phyloP scores from a whole-genome alignment of 2,113 vertebrate species.

The Neodon shergylaensis region DNA sequence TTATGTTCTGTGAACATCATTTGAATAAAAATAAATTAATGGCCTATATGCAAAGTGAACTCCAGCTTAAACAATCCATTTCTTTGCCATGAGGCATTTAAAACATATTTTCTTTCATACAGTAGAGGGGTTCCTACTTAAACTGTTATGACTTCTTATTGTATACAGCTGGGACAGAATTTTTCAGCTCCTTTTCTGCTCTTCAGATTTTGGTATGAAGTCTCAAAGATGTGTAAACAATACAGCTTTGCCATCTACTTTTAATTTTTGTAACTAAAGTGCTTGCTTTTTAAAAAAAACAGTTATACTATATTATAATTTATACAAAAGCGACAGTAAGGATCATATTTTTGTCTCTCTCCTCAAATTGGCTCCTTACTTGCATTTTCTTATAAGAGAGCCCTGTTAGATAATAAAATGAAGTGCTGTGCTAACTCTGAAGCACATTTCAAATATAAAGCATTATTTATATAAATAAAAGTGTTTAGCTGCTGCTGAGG shows the following conservation, averaged over 20 bases:
- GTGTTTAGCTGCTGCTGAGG: rapidly evolving
- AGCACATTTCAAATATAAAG: constrained; percentile 17
- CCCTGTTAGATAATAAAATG: background rate
- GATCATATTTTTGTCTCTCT: constrained; percentile 26
- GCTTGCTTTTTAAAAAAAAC: background rate
- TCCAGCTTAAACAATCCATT: background rate
- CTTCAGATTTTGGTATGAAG: constrained; percentile 2
- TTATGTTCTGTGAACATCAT: background rate
- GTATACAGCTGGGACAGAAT: background rate
- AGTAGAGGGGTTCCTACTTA: background rate
- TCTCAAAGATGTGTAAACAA: background rate
- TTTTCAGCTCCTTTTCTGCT: background rate
- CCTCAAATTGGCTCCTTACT: background rate
- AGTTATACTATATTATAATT: background rate
- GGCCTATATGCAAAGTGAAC: background rate
- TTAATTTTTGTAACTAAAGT: background rate
- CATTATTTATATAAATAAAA: background rate
- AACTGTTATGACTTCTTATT: background rate
- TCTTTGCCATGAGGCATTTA: background rate
- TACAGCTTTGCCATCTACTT: constrained; percentile 3
- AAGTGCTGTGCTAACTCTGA: background rate
- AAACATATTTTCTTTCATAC: constrained; percentile 25
- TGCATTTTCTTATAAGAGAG: constrained; percentile 44
- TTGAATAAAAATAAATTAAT: background rate
- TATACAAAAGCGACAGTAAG: background rate